phyloP scores from a whole-genome alignment of 2,113 vertebrate genomes.

The Clarias gariepinus region DNA sequence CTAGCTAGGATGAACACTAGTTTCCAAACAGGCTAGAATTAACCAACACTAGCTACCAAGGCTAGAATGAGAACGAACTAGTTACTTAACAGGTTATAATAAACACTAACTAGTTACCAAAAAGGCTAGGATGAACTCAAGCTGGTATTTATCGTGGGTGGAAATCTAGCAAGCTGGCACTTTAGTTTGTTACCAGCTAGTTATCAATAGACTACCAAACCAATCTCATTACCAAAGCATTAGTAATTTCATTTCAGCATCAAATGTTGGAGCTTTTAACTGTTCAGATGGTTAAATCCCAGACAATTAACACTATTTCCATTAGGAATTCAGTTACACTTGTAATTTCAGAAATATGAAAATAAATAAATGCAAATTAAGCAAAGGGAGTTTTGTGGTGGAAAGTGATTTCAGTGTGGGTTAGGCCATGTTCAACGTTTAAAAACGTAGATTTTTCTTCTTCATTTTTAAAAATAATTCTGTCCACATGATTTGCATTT shows the following conservation, averaged over 20 bases:
- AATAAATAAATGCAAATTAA: background rate
- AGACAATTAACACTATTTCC: background rate
- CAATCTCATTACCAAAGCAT: no score
- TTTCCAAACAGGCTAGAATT: no score
- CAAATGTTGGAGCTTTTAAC: background rate
- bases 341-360: background rate
- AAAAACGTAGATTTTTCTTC: no score
- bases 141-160: background rate
- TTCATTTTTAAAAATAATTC: no score
- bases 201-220: no score
- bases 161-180: background rate
- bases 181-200: no score
- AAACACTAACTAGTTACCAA: background rate
- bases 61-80: background rate
- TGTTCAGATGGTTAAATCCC: background rate
- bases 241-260: background rate
- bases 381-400: background rate
- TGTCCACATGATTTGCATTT: no score
- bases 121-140: no score
- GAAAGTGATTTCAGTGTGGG: background rate
- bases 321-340: background rate
- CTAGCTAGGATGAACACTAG: no score
- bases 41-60: background rate
- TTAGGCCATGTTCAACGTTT: background rate
- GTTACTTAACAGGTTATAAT: background rate